Base-by-base conservation (phyloP, 1,140 invertebrate genomes). In the Mizuhopecten yessoensis region DNA sequence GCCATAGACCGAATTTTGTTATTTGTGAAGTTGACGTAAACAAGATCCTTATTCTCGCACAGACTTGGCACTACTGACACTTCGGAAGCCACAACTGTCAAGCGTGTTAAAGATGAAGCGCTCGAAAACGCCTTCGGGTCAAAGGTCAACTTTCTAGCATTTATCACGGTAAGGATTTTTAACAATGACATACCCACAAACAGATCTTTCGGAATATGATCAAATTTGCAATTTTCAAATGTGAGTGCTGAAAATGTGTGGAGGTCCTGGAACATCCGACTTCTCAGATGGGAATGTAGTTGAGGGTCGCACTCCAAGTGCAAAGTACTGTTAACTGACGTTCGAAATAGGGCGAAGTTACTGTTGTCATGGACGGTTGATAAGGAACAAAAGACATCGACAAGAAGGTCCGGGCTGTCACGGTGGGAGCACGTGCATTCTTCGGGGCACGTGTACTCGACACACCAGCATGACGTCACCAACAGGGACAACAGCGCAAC, bases 321-420 rank as follows among this genome's bases (percentile, higher is more conserved):
- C 7, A 92, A n/a, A 13, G 86, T 87, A 75, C 89, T 92, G 0
- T 89, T 88, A 10, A 92, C 57, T 17, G 88, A 86, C 10, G 91
- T 92, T 34, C 45, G 91, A 5, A 92, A 88, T 5, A 90, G 87
- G 20, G 89, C 90, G 87, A 92, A 90, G 33, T 92, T 90, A 29
- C 20, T 86, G 33, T 34, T 23, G 0, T 42, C 34, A 15, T 89
- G 86, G 15, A 92, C 86, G 15, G 36, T 87, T 39, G 88, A 86
- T 2, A 90, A 36, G 29, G 88, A 86, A 34, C 91, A 92, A 39
- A 92, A 89, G 3, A 92, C 89, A 34, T 90, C 89, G 0, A 92
- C 91, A 0, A 92, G 87, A 34, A 90, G 86, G 86, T 90, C 87
- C 20, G 86, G 42, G 86, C 36, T 90, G 39, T 87, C 49, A 57